A percentile compares a stretch with the other conserved stretches of the same genome.
phyloP scores from a whole-genome alignment of 2,797 vertebrate species.

The Luscinia luscinia region DNA sequence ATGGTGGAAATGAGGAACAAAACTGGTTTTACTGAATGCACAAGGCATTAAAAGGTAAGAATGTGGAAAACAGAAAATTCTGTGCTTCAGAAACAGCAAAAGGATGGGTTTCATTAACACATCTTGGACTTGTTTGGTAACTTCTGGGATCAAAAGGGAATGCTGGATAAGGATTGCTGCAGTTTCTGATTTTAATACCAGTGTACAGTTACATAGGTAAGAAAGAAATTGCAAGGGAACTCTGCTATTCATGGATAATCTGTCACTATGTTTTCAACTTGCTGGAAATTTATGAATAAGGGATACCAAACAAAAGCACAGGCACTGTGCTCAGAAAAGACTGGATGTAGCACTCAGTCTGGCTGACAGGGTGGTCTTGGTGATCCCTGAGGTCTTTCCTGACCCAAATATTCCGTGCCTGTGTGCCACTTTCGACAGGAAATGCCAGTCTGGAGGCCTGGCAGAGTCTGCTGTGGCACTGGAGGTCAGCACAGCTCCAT shows the following conservation, averaged over 20 bases:
- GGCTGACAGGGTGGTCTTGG: accelerated
- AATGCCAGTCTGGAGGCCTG: background rate
- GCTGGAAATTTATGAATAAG: background rate
- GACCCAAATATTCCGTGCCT: accelerated
- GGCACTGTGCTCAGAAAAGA: background rate
- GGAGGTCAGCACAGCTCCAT: constrained; percentile 39
- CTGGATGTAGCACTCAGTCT: accelerated
- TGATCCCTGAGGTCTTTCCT: background rate
- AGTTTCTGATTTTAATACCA: background rate
- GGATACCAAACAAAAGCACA: background rate
- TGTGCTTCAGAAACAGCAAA: background rate
- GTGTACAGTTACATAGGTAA: accelerated
- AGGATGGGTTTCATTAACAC: background rate
- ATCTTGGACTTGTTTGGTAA: background rate
- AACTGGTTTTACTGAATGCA: background rate
- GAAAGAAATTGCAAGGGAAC: background rate
- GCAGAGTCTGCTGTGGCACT: background rate
- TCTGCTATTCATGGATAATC: background rate
- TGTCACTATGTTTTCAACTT: background rate
- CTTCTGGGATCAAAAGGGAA: background rate
- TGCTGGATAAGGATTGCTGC: background rate
- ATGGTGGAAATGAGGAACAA: background rate
- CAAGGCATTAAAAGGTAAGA: background rate
- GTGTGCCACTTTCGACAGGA: background rate
- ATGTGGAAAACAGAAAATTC: background rate